Evolutionary conservation across 2,797 vertebrate genomes (phyloP).

Genomic region (Danio albolineatus): DNA sequence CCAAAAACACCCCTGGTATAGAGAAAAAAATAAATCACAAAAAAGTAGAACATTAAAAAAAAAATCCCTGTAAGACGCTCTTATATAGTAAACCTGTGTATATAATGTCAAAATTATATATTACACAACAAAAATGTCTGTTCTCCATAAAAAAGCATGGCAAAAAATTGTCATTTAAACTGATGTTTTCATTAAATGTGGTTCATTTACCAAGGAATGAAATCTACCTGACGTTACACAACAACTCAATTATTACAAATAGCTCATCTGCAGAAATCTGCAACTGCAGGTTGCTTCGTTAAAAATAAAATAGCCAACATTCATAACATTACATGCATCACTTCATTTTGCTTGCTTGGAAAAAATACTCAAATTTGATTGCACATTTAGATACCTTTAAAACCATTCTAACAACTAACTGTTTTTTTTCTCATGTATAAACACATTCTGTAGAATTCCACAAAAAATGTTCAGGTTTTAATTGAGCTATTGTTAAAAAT

Average conservation of each 20-base stretch:
- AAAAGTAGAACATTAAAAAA: slow-evolving; percentile 40
- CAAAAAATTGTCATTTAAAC: neutral
- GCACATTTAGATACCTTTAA: neutral
- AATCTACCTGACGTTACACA: neutral
- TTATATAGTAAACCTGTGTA: neutral
- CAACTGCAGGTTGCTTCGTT: neutral
- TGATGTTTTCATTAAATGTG: too few species aligned
- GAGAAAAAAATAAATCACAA: slow-evolving; percentile 7
- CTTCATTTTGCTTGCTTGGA: neutral
- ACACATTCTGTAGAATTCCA: neutral
- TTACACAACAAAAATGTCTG: neutral
- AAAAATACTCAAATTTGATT: neutral
- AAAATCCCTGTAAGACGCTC: neutral
- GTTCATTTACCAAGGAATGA: neutral
- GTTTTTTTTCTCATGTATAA: neutral
- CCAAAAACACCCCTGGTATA: slow-evolving; percentile 93
- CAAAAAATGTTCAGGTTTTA: neutral
- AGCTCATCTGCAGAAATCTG: neutral
- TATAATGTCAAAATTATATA: neutral
- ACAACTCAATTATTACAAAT: neutral
- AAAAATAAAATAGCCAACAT: too few species aligned
- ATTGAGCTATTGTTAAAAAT: neutral
- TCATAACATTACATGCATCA: neutral
- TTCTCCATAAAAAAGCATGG: neutral
- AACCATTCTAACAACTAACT: neutral